Base-by-base conservation (phyloP, 1,140 invertebrate genomes). In the Phymastichus coffea region DNA sequence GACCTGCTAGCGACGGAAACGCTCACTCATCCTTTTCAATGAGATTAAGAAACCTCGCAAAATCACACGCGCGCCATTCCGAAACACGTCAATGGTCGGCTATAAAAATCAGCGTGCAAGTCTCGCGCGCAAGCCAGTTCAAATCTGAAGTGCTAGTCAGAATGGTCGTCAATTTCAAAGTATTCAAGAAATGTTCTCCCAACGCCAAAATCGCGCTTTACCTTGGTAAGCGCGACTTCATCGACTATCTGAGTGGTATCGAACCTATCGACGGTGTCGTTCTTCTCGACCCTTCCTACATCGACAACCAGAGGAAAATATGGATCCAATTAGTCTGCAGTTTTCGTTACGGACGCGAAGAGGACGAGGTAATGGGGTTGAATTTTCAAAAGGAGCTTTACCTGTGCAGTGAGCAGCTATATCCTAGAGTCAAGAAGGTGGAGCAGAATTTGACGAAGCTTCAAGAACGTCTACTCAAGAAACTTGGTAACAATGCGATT, bases 351-450 rank as follows among this genome's bases (percentile, higher is more conserved):
- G 97, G 97, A 1, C 85, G 97, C 26, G 97, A 99, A 79, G 95
- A 99, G 74, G 92, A 99, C 73, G 97, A 99, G 81, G 93, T 98
- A 44, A 92, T 99, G 85, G 97, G 97, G 0, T 81, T 99, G 28
- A 96, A 95, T 65, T 99, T 99, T 81, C 91, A 97, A 67, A 99
- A 99, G 79, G 96, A 99, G 74, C 82, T 99, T 3, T 96, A 91
- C 68, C 81, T 98, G 44, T 87, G 87, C 2, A 94, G 93, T 1
- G 87, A 91, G 68, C 88, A 94, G 78, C 83, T 99, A 20, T 95
- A 90, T 74, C 96, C 96, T 0, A 41, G 49, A 3, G 83, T 86
- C 49, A 87, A 87, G 66, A 81, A 84, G 53, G 67, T 75, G 12
- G 75, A 83, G 14, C 80, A 80, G 2, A 85, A 85, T 38, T 69